Base-by-base conservation (phyloP, 2,797 vertebrate genomes). In the Synanceia verrucosa region DNA sequence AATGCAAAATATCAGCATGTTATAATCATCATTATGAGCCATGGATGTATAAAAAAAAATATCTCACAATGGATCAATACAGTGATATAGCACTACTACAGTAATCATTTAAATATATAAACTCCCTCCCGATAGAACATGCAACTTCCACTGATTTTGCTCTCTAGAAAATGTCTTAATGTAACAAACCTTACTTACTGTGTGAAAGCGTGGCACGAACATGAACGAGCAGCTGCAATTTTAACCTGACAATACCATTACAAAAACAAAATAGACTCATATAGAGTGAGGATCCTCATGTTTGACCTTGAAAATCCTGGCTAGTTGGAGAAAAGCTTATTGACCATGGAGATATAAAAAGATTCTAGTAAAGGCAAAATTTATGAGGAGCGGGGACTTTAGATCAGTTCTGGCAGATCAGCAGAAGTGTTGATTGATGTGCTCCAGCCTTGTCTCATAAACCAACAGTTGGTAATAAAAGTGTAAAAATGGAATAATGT, bases 381-480 rank as follows among this genome's bases (percentile, higher is more conserved):
- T 28, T 29, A 80, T 48, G 59, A 80, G 53, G 28, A 57, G 18
- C 67, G 50, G 33, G 6, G 12, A 50, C 65, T 44, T 34, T 37
- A 84, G 86, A 89, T 82, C 59, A 77, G 16, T 71, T 66, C 51
- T 80, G 81, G 58, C 78, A 85, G 71, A 73, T 83, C 65, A 75
- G 44, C 70, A 65, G 26, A 66, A 75, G 70, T 66, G 56, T 70
- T 89, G 88, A 88, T 78, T 80, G 81, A 89, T 82, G 84, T 28
- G 44, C 58, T 82, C 59, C 23, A 48, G 82, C 76, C 65, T 66
- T 78, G 84, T 81, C 81, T 78, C 62, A 69, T 82, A 76, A 82
- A 71, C 68, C 74, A 70, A 65, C 65, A 64, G 68, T 80, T 79
- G 85, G 24, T 59, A 75, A 60, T 76, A 78, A 55, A 84, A 61